A percentile compares a stretch with the other conserved stretches of the same genome.
Evolutionary conservation across 1,140 invertebrate species (phyloP).

Genomic region (Goniozus legneri): DNA sequence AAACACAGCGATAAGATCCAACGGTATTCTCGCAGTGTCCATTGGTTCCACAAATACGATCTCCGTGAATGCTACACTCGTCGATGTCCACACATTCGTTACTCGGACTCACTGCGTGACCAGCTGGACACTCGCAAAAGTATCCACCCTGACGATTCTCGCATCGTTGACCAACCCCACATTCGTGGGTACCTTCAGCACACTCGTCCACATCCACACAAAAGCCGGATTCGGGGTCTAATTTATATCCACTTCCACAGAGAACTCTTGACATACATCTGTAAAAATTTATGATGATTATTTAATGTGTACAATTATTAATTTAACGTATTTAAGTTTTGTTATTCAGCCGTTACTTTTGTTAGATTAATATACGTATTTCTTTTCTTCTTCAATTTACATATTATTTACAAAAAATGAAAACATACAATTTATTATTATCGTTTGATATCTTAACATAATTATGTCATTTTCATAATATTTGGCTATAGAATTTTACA

Average conservation of each 20-base stretch:
- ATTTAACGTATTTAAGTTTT: too few relatives aligned
- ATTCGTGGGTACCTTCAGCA: slow-evolving; percentile 62
- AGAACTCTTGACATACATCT: slow-evolving; percentile 60
- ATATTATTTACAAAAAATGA: too few relatives aligned
- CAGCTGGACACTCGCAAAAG: slow-evolving; percentile 69
- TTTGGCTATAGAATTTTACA: too few relatives aligned
- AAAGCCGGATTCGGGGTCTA: slow-evolving; percentile 38
- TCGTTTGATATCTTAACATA: too few relatives aligned
- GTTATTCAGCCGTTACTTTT: too few relatives aligned
- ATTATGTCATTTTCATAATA: too few relatives aligned
- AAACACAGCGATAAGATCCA: slow-evolving; percentile 62
- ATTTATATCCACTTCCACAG: slow-evolving; percentile 75
- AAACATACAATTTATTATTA: too few relatives aligned
- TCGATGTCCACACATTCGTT: slow-evolving; percentile 62
- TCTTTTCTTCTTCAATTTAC: too few relatives aligned
- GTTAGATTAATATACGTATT: too few relatives aligned
- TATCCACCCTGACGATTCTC: slow-evolving; percentile 73
- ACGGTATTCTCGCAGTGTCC: slow-evolving; percentile 58
- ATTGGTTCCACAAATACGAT: slow-evolving; percentile 34
- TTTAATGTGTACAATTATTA: too few relatives aligned
- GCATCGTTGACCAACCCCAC: slow-evolving; percentile 68
- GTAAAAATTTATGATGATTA: slow-evolving; percentile 9
- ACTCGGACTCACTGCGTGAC: slow-evolving; percentile 30
- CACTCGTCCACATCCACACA: slow-evolving; percentile 73
- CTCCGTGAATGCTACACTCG: slow-evolving; percentile 58